Percentiles rank a stretch among this genome's conserved stretches.
These are phyloP conservation scores for Theonella swinhoei DNA, from an alignment of 37 sponge, comb jelly and placozoan species.

Conservation along the genomic window DNA sequence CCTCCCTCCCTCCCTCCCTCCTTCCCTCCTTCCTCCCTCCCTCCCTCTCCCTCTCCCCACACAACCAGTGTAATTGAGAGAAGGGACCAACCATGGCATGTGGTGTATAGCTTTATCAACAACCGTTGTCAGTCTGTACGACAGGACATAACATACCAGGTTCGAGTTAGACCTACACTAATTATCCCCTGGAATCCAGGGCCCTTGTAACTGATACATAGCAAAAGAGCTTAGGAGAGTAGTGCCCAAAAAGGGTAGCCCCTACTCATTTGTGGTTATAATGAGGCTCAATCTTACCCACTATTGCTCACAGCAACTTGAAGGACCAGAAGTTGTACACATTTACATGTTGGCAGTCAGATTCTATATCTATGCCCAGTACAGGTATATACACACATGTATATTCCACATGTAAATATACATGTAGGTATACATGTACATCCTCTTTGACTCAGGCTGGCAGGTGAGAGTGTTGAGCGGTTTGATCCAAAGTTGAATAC, in stretches of 20 bases:
- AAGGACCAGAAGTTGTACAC: conserved; percentile 35
- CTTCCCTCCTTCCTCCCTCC: too few species aligned
- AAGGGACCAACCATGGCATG: conserved; percentile 43
- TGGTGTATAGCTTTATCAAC: conserved; percentile 55
- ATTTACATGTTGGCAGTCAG: conserved; percentile 35
- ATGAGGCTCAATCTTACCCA: too few species aligned
- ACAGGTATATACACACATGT: conserved; percentile 32
- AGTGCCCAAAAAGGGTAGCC: too few species aligned
- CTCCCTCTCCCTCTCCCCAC: too few species aligned
- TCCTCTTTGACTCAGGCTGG: conserved; percentile 34
- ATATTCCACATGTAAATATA: too few species aligned
- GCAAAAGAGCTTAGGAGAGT: too few species aligned
- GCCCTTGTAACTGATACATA: too few species aligned
- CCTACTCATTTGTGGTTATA: too few species aligned
- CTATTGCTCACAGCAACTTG: conserved; percentile 59
- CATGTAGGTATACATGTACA: too few species aligned
- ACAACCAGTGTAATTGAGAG: conserved; percentile 43
- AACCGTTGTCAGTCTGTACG: conserved; percentile 48
- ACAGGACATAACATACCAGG: conserved; percentile 73
- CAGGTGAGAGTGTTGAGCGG: neutral
- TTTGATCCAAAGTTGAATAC: conserved; percentile 65
- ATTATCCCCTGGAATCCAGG: neutral
- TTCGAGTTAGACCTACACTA: conserved; percentile 6
- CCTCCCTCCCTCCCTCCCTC: too few species aligned
- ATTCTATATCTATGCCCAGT: conserved; percentile 70